Evolutionary conservation across 2,888 invertebrate species (phyloP).

Genomic region (Rotaria sp.): DNA sequence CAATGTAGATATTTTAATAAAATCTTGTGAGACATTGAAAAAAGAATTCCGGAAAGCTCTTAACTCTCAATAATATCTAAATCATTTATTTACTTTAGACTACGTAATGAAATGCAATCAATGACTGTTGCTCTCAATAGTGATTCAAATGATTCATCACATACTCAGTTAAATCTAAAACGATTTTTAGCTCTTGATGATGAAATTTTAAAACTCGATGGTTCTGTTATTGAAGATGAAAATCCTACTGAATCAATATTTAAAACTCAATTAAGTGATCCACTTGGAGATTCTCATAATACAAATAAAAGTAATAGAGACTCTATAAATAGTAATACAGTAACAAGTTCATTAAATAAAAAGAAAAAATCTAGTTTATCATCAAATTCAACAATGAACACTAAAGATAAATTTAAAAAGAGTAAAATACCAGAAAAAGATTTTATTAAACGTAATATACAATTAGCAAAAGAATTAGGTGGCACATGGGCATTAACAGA

Average conservation of each 20-base stretch:
- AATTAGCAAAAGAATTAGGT: constrained; percentile 36
- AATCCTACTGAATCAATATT: constrained; percentile 28
- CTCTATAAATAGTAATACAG: not conserved
- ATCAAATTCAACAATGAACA: constrained; percentile 12
- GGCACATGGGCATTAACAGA: constrained; percentile 39
- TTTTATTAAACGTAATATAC: constrained; percentile 39
- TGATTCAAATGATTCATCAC: not conserved
- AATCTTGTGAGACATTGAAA: too few species aligned
- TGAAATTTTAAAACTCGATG: constrained; percentile 2
- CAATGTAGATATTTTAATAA: too few species aligned
- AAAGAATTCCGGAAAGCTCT: too few species aligned
- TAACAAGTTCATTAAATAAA: not conserved
- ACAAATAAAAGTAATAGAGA: not conserved
- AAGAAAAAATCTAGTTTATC: constrained; percentile 27
- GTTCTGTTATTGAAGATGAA: not conserved
- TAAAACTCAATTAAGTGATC: constrained; percentile 36
- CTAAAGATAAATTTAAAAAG: constrained; percentile 19
- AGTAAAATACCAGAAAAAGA: constrained; percentile 33
- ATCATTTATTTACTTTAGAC: too few species aligned
- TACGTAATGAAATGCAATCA: constrained; percentile 27
- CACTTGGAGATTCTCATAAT: not conserved
- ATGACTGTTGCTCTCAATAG: not conserved
- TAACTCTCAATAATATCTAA: too few species aligned
- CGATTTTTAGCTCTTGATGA: constrained; percentile 21
- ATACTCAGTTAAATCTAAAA: not conserved